phyloP scores from a whole-genome alignment of 2,888 invertebrate species.

The Papilio protenor region DNA sequence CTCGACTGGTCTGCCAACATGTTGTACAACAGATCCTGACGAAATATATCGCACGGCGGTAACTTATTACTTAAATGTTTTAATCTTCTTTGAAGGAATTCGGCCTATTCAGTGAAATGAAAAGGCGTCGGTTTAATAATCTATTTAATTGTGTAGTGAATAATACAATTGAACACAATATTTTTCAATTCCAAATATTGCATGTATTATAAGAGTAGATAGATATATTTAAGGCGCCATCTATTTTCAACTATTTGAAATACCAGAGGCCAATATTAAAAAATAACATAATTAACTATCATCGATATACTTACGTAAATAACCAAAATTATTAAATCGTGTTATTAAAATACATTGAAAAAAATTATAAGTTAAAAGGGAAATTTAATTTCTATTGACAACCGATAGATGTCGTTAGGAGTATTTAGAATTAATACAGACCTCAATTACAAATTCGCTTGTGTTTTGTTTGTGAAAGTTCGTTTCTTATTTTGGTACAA shows the following conservation, averaged over 20 bases:
- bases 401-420: not conserved
- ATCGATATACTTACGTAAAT: not conserved
- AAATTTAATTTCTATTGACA: not conserved
- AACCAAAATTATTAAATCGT: not conserved
- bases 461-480: not conserved
- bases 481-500: not conserved
- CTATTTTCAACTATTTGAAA: not conserved
- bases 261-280: not conserved
- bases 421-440: not conserved
- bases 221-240: not conserved
- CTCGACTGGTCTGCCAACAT: slow-evolving; percentile 21
- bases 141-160: not conserved
- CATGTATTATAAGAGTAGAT: not conserved
- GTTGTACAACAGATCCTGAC: slow-evolving; percentile 1
- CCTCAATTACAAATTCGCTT: not conserved
- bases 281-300: not conserved
- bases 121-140: not conserved
- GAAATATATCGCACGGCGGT: not conserved
- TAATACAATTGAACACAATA: not conserved
- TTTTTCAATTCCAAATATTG: not conserved
- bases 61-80: slow-evolving; percentile 3
- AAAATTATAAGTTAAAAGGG: not conserved
- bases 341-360: not conserved
- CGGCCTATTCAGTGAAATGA: not conserved
- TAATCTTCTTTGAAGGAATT: not conserved